Evolutionary conservation across 2,888 invertebrate species (phyloP).

Genomic region (Diachrysia chrysitis): DNA sequence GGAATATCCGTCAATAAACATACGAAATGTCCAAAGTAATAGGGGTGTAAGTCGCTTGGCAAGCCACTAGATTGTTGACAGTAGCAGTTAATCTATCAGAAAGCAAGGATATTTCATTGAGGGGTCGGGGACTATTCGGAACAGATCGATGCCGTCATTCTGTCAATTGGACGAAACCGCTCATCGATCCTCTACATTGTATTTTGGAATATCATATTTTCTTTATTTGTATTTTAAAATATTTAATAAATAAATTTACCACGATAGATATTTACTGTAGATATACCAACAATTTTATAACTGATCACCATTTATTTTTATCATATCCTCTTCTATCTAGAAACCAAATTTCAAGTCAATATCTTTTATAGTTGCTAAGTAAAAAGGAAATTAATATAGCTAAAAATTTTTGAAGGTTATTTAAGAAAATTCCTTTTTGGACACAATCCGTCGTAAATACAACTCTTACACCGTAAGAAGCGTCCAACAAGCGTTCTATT

Average conservation of each 20-base stretch:
- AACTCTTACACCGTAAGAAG: constrained; percentile 48
- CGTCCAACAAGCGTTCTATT: constrained; percentile 49
- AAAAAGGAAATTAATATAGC: too few species aligned
- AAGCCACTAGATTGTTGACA: constrained; percentile 40
- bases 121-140: constrained; percentile 35
- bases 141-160: constrained; percentile 36
- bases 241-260: background rate
- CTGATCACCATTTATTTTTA: too few species aligned
- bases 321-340: too few species aligned
- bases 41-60: constrained; percentile 28
- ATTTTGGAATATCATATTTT: background rate
- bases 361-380: too few species aligned
- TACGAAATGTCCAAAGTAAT: constrained; percentile 17
- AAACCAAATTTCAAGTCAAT: too few species aligned
- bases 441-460: constrained; percentile 40
- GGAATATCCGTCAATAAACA: constrained; percentile 3
- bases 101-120: constrained; percentile 51
- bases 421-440: background rate
- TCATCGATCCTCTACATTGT: constrained; percentile 16
- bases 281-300: too few species aligned
- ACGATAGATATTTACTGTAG: too few species aligned
- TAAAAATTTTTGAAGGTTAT: background rate
- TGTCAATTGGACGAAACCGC: constrained; percentile 34
- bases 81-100: constrained; percentile 52
- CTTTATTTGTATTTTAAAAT: background rate